Conservation (phyloP, 2,888 invertebrate species). For the Microchrysa polita region DNA sequence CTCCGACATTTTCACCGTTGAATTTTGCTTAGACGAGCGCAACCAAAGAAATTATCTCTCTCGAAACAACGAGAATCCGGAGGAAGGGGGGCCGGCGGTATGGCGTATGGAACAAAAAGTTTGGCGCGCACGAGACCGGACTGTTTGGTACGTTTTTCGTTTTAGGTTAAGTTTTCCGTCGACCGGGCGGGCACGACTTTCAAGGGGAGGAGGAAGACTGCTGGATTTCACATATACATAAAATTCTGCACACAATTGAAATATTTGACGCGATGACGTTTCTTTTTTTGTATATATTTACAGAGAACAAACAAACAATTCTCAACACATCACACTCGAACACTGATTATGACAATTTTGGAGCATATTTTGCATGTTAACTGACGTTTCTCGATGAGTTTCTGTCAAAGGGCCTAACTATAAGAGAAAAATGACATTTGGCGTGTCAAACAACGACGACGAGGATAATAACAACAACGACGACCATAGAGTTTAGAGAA, state of each 20-base stretch:
- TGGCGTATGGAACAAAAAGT: no score
- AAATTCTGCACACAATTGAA: constrained; percentile 40
- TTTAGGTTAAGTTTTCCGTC: background rate
- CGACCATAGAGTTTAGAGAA: background rate
- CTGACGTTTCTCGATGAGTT: background rate
- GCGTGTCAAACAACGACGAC: no score
- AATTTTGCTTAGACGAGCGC: constrained; percentile 40
- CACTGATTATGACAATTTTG: constrained; percentile 13
- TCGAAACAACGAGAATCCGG: no score
- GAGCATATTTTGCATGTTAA: background rate
- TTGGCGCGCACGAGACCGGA: no score
- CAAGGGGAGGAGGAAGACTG: no score
- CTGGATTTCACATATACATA: no score
- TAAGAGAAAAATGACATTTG: no score
- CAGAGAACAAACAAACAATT: background rate
- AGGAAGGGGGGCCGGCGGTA: no score
- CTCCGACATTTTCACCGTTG: constrained; percentile 68
- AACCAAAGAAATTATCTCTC: background rate
- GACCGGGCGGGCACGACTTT: no score
- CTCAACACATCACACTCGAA: constrained; percentile 24
- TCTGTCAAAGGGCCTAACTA: background rate
- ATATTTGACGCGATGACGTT: constrained; percentile 36
- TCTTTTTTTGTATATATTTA: no score
- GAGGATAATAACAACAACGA: no score
- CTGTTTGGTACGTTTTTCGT: background rate